Evolutionary conservation across 2,797 vertebrate genomes (phyloP).

Genomic region (Aphelocoma californica): DNA sequence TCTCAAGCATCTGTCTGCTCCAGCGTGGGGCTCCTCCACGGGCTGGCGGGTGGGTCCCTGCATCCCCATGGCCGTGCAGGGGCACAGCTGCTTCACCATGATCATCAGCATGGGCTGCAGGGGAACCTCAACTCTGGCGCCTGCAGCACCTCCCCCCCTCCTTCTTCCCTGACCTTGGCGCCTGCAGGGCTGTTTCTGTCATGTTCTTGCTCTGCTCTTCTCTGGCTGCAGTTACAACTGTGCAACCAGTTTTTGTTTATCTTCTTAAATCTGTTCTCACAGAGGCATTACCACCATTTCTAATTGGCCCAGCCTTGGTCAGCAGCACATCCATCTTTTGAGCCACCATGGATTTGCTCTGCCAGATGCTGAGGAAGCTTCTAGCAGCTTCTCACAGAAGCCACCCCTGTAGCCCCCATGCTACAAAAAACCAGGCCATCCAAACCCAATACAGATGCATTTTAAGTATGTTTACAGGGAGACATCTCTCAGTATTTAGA

Average conservation of each 20-base stretch:
- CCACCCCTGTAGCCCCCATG: background rate
- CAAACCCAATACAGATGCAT: background rate
- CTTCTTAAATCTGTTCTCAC: too few relatives aligned
- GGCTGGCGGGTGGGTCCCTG: background rate
- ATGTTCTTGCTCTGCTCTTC: accelerated
- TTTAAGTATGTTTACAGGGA: background rate
- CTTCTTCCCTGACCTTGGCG: background rate
- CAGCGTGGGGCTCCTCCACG: accelerated
- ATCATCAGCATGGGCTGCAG: background rate
- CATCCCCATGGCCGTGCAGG: background rate
- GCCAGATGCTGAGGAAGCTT: background rate
- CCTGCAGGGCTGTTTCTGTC: background rate
- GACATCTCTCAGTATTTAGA: background rate
- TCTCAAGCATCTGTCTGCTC: background rate
- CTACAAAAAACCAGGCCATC: background rate
- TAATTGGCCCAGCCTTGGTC: background rate
- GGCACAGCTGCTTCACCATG: background rate
- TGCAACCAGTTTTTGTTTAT: background rate
- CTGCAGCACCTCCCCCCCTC: background rate
- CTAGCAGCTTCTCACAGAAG: background rate
- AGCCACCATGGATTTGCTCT: background rate
- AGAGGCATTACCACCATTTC: background rate
- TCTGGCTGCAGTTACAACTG: background rate
- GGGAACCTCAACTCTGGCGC: accelerated
- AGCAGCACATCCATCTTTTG: background rate